Percentiles rank a stretch among this genome's conserved stretches.
phyloP scores from a whole-genome alignment of 2,797 vertebrate genomes.

The Streptopelia turtur region DNA sequence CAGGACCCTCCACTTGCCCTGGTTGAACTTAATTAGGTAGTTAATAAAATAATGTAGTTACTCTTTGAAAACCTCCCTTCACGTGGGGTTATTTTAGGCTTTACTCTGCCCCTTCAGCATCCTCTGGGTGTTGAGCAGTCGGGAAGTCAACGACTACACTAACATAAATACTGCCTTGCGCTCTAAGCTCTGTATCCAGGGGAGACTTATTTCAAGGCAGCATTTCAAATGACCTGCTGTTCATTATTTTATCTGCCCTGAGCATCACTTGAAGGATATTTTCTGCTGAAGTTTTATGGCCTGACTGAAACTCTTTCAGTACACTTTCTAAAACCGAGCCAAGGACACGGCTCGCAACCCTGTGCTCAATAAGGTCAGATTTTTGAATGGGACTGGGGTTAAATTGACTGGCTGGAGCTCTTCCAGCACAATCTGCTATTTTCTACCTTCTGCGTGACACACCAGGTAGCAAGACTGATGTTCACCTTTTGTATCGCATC shows the following conservation, averaged over 20 bases:
- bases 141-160: background rate
- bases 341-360: background rate
- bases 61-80: background rate
- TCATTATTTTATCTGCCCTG: background rate
- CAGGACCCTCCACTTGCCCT: too few relatives aligned
- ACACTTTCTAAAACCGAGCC: background rate
- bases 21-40: too few relatives aligned
- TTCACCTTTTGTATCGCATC: background rate
- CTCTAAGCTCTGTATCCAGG: background rate
- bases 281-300: background rate
- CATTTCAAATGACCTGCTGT: background rate
- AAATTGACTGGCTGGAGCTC: background rate
- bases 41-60: background rate
- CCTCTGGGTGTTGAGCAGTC: background rate
- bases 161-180: background rate
- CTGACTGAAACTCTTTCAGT: background rate
- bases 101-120: background rate
- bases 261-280: background rate
- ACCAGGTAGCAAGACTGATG: background rate
- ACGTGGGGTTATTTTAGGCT: background rate
- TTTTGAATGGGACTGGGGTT: background rate
- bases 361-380: background rate
- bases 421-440: conserved; percentile 9
- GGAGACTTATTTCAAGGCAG: background rate
- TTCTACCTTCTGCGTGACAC: background rate